Evolutionary conservation across 2,888 invertebrate genomes (phyloP), one percentile per base, ranked within the genome.

Genomic region (Leptopilina myrica): DNA sequence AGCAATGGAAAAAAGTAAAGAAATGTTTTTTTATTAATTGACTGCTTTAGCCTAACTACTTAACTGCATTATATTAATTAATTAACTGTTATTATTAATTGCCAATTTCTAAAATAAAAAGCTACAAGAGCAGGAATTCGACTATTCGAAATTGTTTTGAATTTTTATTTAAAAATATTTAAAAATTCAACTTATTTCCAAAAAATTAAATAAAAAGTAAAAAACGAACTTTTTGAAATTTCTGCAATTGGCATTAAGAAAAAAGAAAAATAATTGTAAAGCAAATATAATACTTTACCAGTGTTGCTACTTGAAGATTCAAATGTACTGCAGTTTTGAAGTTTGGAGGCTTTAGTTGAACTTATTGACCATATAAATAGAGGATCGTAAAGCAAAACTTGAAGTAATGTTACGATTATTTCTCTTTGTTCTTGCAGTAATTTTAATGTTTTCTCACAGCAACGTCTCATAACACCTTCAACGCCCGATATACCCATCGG

Each of bases 401-500:
- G 97, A 62, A 98, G 93, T 84, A 98, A 96, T 0, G 98, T 98
- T 73, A 96, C 92, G 82, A 98, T 93, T 0, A 96, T 96, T 86
- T 96, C 96, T 80, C 95, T 94, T 89, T 97, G 96, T 79, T 95
- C 94, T n/a, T 97, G 94, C 83, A 98, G 93, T 26, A 98, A 95
- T 82, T 95, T 94, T 94, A 98, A 94, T 0, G 97, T 97, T 88
- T 96, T 96, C 92, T 98, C 98, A 91, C 97, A 98, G 82, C 96
- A 96, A 85, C 96, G 95, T 89, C 95, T 94, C 90, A 98, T 97
- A 75, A 96, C 94, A 8, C 98, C 98, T 92, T 98, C 97, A 2
- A 97, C 95, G n/a, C 98, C 98, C 83, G 96, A 95, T 11, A 96
- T 94, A 1, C 99, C 98, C 94, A 99, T 97, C 3, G 97, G 98